phyloP scores from a whole-genome alignment of 2,888 invertebrate genomes.

The Morpho deidamia region DNA sequence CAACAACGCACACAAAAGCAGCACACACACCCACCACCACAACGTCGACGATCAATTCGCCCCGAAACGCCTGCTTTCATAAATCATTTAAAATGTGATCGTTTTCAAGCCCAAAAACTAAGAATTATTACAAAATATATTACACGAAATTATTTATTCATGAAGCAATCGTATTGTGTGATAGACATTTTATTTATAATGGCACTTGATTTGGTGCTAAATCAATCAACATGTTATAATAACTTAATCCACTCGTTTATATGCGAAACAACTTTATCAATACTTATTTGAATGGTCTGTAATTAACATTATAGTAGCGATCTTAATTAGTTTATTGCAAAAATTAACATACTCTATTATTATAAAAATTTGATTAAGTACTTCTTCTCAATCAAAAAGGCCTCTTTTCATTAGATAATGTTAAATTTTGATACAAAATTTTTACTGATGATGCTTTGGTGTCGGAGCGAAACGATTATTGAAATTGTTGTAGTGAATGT shows the following conservation, averaged over 20 bases:
- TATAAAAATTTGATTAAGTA: not conserved
- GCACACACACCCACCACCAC: too few relatives aligned
- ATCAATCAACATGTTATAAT: not conserved
- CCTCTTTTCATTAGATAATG: too few relatives aligned
- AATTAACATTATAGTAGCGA: not conserved
- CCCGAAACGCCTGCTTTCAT: too few relatives aligned
- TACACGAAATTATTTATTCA: not conserved
- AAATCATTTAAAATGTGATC: too few relatives aligned
- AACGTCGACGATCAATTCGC: too few relatives aligned
- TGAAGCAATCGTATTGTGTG: not conserved
- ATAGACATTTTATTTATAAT: not conserved
- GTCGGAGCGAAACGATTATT: too few relatives aligned
- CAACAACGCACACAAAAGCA: too few relatives aligned
- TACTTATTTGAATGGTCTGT: not conserved
- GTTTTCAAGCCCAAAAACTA: too few relatives aligned
- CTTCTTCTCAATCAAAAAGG: too few relatives aligned
- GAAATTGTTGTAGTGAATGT: too few relatives aligned
- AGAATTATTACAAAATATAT: not conserved
- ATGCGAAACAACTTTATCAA: not conserved
- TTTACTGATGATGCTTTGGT: too few relatives aligned
- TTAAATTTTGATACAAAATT: too few relatives aligned
- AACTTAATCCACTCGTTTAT: not conserved
- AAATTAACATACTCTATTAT: not conserved
- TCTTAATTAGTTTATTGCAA: not conserved
- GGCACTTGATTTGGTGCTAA: not conserved